Conservation (phyloP, 1,140 invertebrate genomes). For the Drosophila busckii region DNA sequence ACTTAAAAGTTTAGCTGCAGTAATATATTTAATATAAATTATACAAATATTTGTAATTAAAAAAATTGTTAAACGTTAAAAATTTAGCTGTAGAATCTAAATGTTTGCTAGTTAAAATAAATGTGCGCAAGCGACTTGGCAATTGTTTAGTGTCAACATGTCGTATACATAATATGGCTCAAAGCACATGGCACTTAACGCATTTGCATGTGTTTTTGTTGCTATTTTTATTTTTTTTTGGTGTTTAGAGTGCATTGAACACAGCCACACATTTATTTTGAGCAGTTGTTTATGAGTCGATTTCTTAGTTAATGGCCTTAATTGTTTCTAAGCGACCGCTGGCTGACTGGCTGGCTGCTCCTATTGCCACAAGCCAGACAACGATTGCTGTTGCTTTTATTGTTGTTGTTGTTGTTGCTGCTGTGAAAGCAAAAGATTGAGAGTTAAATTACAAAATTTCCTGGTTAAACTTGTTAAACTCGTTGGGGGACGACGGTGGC, state of each 20-base stretch:
- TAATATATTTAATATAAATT: too few relatives aligned
- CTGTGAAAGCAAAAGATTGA: slow-evolving; percentile 41
- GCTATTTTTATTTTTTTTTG: too few relatives aligned
- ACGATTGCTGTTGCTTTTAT: background rate
- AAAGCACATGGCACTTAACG: background rate
- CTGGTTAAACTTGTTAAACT: slow-evolving; percentile 72
- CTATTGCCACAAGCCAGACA: slow-evolving; percentile 9
- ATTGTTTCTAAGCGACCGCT: slow-evolving; percentile 30
- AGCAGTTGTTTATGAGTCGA: slow-evolving; percentile 25
- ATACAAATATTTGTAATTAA: too few relatives aligned
- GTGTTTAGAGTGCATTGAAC: slow-evolving; percentile 3
- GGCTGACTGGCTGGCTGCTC: slow-evolving; percentile 15
- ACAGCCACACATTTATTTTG: background rate
- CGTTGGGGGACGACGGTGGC: slow-evolving; percentile 46
- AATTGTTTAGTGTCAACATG: too few relatives aligned
- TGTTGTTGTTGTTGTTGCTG: background rate
- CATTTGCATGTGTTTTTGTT: background rate
- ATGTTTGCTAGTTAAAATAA: too few relatives aligned
- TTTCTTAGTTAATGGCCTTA: slow-evolving; percentile 22
- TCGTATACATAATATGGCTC: too few relatives aligned
- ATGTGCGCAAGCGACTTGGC: too few relatives aligned
- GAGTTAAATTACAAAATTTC: slow-evolving; percentile 70
- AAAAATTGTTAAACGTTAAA: too few relatives aligned
- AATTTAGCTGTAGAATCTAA: too few relatives aligned
- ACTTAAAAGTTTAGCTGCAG: too few relatives aligned